Base-by-base conservation (phyloP, 2,888 invertebrate species). In the Eucriotettix oculatus region DNA sequence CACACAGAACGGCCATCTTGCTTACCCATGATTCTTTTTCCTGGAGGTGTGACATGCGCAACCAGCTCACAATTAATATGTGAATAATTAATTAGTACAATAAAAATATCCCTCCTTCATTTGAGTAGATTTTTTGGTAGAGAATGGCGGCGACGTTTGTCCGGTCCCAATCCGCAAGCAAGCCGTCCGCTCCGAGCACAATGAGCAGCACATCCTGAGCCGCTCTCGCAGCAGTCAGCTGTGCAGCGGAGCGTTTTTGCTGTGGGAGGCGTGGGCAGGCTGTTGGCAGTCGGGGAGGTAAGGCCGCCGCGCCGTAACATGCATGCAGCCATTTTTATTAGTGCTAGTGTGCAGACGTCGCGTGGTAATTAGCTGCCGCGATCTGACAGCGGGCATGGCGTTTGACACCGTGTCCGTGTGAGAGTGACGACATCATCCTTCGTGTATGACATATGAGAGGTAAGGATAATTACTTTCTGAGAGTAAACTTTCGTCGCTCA, bases 301-400 rank as follows among this genome's bases (percentile, higher is more conserved):
- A 61, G 63, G 60, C 58, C 60, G 61, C 53, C 42, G 58, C 60
- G 61, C 53, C 42, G 58, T 44, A 56, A 58, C 63, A 61, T 63
- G 63, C 63, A 59, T 61, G 57, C 63, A 63, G 63, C 63, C 63
- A 63, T 63, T 62, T 63, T 63, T 63, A 63, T 63, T 63, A 63
- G 61, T 61, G 56, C 55, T 60, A 59, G 57, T 54, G 56, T 57
- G 17, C 52, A 59, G 61, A 14, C 54, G 60, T 60, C 60, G 61
- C 61, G 63, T 59, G 59, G 53, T 61, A 63, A 63, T 60, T 60
- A 61, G 54, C 60, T 12, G 58, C 16, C 41, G 53, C 54, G 60
- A 60, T 56, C 58, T 57, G 57, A 62, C 57, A 59, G 54, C n/a
- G 57, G 56, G 44, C 55, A 40, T 52, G 59, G 54, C 16, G 16